Evolutionary conservation across 2,113 vertebrate genomes (phyloP), one percentile per base, ranked within the genome.

Genomic region (Addax nasomaculatus): DNA sequence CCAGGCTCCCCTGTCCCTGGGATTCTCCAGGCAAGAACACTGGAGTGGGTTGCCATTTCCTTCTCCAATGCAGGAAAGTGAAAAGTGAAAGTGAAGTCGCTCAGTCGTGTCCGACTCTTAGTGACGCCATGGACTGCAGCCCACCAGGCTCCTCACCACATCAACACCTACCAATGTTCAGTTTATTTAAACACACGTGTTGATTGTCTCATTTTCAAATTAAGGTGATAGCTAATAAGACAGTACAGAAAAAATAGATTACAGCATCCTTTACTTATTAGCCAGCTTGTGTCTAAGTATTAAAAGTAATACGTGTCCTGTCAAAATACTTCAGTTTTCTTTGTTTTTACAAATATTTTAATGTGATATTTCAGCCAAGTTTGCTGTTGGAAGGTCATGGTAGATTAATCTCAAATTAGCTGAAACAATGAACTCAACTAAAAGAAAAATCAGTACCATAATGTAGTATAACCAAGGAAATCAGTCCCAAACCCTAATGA

Each of bases 401-500:
- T 86, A 96, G 57, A 90, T 97, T 96, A 93, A 80, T 85, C 70
- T 67, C 93, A 95, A 96, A 97, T 94, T 97, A 84, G 43, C 43
- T 64, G 45, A 97, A 91, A 97, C 70, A 93, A 49, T 96, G 51
- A 94, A 64, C 30, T 87, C 2, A 87, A 84, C 45, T 36, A 27
- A 78, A 92, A 88, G 39, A 67, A 94, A 70, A 89, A 94, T 70
- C 3, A 1, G 49, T 49, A 30, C 89, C 3, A 3, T 13, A 51
- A 91, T 79, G 11, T 45, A 85, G 17, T 30, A 45, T 8, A 94
- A 58, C 12, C 19, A 39, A 95, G 78, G n/a, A 95, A 60, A 89
- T 81, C 16, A 33, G 29, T 47, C 27, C 51, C 36, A 53, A 90
- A 76, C 11, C n/a, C 39, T 76, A 88, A 92, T 73, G 49, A 96